Evolutionary conservation across 1,140 invertebrate genomes (phyloP).

Genomic region (Trichomalopsis sarcophagae): DNA sequence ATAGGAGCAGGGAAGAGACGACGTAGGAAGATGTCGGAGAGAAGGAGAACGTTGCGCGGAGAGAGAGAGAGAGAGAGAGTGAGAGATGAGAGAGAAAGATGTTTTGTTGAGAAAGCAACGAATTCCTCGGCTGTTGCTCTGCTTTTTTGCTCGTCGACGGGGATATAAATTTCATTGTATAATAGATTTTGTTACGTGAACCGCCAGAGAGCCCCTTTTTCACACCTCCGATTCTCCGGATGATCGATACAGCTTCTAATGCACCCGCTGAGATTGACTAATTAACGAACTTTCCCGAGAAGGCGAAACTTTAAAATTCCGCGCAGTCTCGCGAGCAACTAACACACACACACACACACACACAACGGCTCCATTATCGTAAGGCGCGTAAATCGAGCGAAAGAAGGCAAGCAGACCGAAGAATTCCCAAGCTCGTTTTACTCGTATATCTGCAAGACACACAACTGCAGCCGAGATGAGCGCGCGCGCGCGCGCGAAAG

Average conservation of each 20-base stretch:
- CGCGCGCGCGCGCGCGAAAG: neutral
- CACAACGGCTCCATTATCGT: neutral
- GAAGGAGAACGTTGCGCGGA: slow-evolving; percentile 28
- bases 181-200: neutral
- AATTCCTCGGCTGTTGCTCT: neutral
- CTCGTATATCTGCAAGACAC: neutral
- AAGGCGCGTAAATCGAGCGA: neutral
- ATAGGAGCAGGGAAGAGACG: slow-evolving; percentile 46
- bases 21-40: slow-evolving; percentile 28
- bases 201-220: too few species aligned
- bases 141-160: neutral
- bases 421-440: slow-evolving; percentile 17
- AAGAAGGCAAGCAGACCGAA: neutral
- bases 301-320: neutral
- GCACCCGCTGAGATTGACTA: neutral
- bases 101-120: slow-evolving; percentile 20
- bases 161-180: neutral
- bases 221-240: neutral
- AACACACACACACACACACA: too few species aligned
- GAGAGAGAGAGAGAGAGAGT: slow-evolving; percentile 1
- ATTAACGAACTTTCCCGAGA: neutral
- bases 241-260: neutral
- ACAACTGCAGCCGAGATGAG: neutral
- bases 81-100: slow-evolving; percentile 14
- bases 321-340: neutral